phyloP scores from a whole-genome alignment of 1,140 invertebrate species.

The Pseudomyrmex sp. region DNA sequence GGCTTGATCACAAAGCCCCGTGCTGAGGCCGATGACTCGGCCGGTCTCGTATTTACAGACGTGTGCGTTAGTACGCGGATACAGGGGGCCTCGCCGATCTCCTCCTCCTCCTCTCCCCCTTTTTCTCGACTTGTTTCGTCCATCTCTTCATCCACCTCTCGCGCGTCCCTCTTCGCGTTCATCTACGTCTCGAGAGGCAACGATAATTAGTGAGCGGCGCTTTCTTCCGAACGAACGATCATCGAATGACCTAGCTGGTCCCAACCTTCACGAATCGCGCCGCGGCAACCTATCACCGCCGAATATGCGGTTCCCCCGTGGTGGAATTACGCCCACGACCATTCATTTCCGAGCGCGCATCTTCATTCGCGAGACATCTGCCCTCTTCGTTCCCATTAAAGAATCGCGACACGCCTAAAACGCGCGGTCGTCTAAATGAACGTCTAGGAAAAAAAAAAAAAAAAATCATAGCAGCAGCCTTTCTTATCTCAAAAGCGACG shows the following conservation, averaged over 20 bases:
- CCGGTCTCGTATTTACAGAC: slow-evolving; percentile 83
- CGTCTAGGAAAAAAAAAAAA: too few species aligned
- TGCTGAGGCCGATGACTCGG: slow-evolving; percentile 82
- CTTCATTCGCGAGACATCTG: slow-evolving; percentile 50
- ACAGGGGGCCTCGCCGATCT: slow-evolving; percentile 14
- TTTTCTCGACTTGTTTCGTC: slow-evolving; percentile 49
- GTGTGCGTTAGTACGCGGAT: slow-evolving; percentile 51
- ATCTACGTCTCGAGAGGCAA: slow-evolving; percentile 67
- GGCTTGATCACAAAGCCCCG: slow-evolving; percentile 81
- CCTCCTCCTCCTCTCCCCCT: slow-evolving; percentile 48
- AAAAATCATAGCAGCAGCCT: too few species aligned
- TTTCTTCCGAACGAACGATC: slow-evolving; percentile 69
- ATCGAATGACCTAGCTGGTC: slow-evolving; percentile 70
- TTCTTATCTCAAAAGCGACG: too few species aligned
- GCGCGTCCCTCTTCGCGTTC: slow-evolving; percentile 55
- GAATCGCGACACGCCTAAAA: slow-evolving; percentile 44
- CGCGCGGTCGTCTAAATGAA: not conserved
- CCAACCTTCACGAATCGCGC: slow-evolving; percentile 55
- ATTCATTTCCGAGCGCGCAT: slow-evolving; percentile 46
- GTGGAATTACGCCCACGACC: slow-evolving; percentile 57
- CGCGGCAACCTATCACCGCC: slow-evolving; percentile 30
- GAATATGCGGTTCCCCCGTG: slow-evolving; percentile 26
- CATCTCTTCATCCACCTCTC: slow-evolving; percentile 53
- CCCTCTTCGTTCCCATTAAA: slow-evolving; percentile 45
- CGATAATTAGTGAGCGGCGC: slow-evolving; percentile 83